A percentile compares a stretch with the other conserved stretches of the same genome.
Evolutionary conservation across 1,140 invertebrate species (phyloP).

Genomic region (Heliconius melpomene): DNA sequence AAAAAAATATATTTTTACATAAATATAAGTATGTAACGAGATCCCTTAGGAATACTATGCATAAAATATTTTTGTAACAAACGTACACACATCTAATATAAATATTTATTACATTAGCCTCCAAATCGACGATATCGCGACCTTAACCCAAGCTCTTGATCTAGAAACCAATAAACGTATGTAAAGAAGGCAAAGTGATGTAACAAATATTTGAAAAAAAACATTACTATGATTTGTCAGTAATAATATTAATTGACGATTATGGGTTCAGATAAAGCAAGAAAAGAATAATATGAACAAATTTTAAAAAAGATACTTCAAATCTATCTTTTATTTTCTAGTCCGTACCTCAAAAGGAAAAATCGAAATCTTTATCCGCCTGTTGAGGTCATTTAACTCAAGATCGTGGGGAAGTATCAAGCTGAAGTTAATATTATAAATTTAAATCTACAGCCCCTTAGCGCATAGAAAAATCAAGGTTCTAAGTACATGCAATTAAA

Average conservation of each 20-base stretch:
- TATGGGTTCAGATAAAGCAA: too few species aligned
- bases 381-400: too few species aligned
- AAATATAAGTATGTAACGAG: not conserved
- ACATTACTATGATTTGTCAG: not conserved
- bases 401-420: too few species aligned
- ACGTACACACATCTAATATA: conserved; percentile 1
- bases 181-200: not conserved
- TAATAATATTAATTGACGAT: not conserved
- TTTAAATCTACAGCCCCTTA: too few species aligned
- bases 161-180: conserved; percentile 13
- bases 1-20: not conserved
- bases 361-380: too few species aligned
- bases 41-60: conserved; percentile 4
- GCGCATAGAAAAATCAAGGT: too few species aligned
- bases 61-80: conserved; percentile 3
- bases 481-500: too few species aligned
- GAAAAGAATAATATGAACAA: not conserved
- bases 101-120: conserved; percentile 12
- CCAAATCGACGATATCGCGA: conserved; percentile 7
- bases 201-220: not conserved
- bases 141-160: conserved; percentile 9
- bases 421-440: too few species aligned
- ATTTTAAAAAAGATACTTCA: too few species aligned
- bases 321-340: too few species aligned
- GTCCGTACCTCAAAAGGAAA: too few species aligned